A percentile compares a stretch with the other conserved stretches of the same genome.
phyloP scores from a whole-genome alignment of 2,797 vertebrate genomes.

The Oophaga sylvatica region DNA sequence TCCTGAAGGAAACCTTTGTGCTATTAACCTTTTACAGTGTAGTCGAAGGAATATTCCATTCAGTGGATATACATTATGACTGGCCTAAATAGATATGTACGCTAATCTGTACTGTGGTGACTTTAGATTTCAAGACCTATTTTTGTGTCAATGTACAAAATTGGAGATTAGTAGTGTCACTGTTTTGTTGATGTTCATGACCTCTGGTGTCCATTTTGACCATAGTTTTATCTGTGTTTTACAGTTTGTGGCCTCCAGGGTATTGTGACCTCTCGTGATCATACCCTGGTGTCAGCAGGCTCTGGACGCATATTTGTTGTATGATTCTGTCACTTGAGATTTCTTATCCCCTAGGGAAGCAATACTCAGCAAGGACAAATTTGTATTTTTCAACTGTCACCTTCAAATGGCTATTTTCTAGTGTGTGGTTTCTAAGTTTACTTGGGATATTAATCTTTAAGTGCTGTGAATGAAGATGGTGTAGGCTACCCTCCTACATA shows the following conservation, averaged over 20 bases:
- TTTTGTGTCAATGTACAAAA: background rate
- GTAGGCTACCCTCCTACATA: no score
- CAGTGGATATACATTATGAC: background rate
- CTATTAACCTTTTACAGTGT: background rate
- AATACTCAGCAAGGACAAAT: background rate
- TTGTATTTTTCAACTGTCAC: background rate
- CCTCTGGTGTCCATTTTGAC: background rate
- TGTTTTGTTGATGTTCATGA: background rate
- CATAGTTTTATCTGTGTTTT: background rate
- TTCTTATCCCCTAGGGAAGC: background rate
- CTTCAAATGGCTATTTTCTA: background rate
- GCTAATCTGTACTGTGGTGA: background rate
- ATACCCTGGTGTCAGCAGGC: background rate
- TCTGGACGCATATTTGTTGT: background rate
- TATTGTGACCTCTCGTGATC: background rate
- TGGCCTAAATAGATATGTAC: background rate
- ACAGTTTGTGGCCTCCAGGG: background rate
- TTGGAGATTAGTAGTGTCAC: background rate
- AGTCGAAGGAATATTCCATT: background rate
- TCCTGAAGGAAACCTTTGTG: background rate
- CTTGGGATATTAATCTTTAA: no score
- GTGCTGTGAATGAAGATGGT: no score
- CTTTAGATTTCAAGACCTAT: background rate
- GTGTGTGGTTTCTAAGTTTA: background rate
- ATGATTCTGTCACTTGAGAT: background rate